Base-by-base conservation (phyloP, 2,888 invertebrate genomes). In the Dasysyrphus albostriatus region DNA sequence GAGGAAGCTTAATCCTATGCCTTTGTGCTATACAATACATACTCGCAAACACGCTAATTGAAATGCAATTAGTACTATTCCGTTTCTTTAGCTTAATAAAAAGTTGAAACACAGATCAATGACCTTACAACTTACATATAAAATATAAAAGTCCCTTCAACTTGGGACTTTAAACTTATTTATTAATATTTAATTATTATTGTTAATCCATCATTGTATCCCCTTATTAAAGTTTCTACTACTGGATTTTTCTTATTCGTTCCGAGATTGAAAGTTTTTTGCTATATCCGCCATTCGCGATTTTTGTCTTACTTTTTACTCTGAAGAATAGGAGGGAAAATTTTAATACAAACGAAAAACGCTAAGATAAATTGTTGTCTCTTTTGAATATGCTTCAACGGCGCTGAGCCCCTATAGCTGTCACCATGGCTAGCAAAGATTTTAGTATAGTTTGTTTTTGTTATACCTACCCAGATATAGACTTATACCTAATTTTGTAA, bases 401-500 rank as follows among this genome's bases (percentile, higher is more conserved):
- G 5, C 19, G 14, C 37, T 54, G n/a, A 39, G 49, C 51, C 37
- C 47, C 37, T 49, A 44, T 34, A 12, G 32, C 39, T 49, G 34
- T 54, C 54, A 69, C 16, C 14, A 39, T n/a, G 14, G 3, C n/a
- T 10, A 54, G 16, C 1, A 12, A 34, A 69, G 37, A 39, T 39
- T 51, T 14, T 44, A 44, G 42, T 16, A n/a, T n/a, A 24, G 47
- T 19, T 39, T 24, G 12, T 39, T 54, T 54, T 54, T 24, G 54
- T 39, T 61, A 44, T 51, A 69, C n/a, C 9, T 63, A 34, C 44
- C 34, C 3, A 32, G 3, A 56, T 19, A 63, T 37, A 39, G 59
- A 74, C 37, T 69, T 61, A 51, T 44, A 37, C 59, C 54, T 65
- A 7, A 54, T 51, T 63, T 49, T 29, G 65, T n/a, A 73, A 51